phyloP scores from a whole-genome alignment of 2,888 invertebrate species.

The Allacma fusca region DNA sequence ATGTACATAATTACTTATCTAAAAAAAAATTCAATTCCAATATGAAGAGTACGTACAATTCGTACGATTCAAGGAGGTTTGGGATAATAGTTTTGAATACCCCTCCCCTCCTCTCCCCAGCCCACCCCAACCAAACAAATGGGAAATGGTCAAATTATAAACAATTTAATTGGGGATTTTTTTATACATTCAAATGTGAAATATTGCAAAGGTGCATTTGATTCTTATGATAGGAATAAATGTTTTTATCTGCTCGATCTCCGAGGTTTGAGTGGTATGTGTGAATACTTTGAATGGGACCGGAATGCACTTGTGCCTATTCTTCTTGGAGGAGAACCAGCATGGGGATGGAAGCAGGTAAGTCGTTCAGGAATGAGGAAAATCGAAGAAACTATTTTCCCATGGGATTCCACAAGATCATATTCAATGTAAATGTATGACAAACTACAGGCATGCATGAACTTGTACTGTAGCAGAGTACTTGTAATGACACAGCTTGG shows the following conservation, averaged over 20 bases:
- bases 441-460: neutral
- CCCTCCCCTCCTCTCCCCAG: no score
- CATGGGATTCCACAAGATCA: slow-evolving; percentile 43
- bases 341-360: slow-evolving; percentile 33
- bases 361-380: slow-evolving; percentile 39
- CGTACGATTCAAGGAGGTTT: no score
- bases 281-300: slow-evolving; percentile 32
- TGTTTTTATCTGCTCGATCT: no score
- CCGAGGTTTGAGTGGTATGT: neutral
- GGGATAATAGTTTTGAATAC: no score
- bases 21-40: no score
- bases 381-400: slow-evolving; percentile 45
- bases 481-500: neutral
- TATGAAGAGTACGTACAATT: no score
- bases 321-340: slow-evolving; percentile 16
- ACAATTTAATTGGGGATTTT: no score
- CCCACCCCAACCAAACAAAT: no score
- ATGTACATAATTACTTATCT: no score
- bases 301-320: slow-evolving; percentile 43
- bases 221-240: neutral
- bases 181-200: no score
- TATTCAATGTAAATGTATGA: slow-evolving; percentile 18
- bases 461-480: neutral
- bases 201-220: neutral
- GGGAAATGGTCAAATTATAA: no score